phyloP scores from a whole-genome alignment of 2,888 invertebrate species.

The Meiosimyza decipiens region DNA sequence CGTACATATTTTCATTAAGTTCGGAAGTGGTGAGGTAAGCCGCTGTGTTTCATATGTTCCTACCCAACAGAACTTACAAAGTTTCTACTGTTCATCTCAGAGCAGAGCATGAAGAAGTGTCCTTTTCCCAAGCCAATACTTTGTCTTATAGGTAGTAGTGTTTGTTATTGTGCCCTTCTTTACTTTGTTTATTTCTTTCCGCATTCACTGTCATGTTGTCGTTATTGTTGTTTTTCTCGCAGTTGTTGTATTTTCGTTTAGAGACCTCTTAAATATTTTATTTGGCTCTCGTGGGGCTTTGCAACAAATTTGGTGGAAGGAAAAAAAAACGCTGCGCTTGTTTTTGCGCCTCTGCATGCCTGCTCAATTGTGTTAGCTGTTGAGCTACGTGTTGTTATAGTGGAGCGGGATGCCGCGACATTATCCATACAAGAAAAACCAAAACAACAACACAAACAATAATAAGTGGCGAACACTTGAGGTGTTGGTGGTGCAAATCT shows the following conservation, averaged over 20 bases:
- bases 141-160: no score
- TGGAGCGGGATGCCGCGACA: constrained; percentile 49
- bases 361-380: constrained; percentile 38
- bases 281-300: constrained; percentile 61
- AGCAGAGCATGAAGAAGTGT: no score
- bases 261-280: constrained; percentile 63
- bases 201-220: not conserved
- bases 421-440: constrained; percentile 51
- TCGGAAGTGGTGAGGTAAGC: no score
- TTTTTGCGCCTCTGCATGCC: constrained; percentile 17
- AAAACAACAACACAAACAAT: constrained; percentile 23
- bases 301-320: constrained; percentile 45
- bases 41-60: no score
- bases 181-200: no score
- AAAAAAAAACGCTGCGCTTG: constrained; percentile 43
- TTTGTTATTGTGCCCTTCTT: no score
- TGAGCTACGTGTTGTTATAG: constrained; percentile 40
- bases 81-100: no score
- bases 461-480: constrained; percentile 40
- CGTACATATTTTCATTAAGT: no score
- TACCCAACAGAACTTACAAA: no score
- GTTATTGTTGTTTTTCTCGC: not conserved
- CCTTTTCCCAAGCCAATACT: no score
- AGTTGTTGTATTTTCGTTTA: constrained; percentile 30
- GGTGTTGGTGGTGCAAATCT: constrained; percentile 56